Evolutionary conservation across 2,113 vertebrate genomes (phyloP), one percentile per base, ranked within the genome.

Genomic region (Pteropus alecto): DNA sequence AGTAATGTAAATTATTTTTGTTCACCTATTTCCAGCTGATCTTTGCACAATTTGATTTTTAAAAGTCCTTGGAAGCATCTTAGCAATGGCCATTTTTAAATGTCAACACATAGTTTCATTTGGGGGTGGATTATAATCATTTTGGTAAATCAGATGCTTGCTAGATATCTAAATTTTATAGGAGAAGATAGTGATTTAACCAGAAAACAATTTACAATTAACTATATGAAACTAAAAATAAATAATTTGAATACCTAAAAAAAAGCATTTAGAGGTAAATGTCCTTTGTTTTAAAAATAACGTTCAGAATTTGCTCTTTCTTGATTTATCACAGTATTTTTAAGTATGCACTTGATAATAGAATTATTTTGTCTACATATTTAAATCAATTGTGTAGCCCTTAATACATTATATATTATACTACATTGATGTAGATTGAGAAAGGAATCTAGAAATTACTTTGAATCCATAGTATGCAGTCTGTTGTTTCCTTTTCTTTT

Each of bases 291-390:
- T 98, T 98, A 95, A 97, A 98, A 98, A 96, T 87, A 94, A 91
- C 24, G 65, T 92, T 97, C 90, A 96, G 79, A 95, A 84, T 98
- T 97, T 95, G 68, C 56, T 95, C 71, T 95, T 91, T 43, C 94
- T 89, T 81, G 84, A 79, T 96, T 98, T 97, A 87, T 97, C 92
- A 97, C 68, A 97, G 89, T 97, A 97, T 96, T 98, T 98, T 98
- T 95, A 95, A 86, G 83, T 93, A 95, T 89, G 30, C 38, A 33
- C 83, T 98, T 98, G 76, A 63, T 97, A 93, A 96, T 18, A 97
- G 77, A 97, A 98, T 94, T 93, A 87, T 96, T 98, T 98, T 97
- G 88, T 98, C 96, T 93, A 89, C 78, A 94, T 97, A 97, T 94
- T 98, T 97, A 97, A 97, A 97, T 97, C 18, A 81, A 67, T 51